Evolutionary conservation across 2,113 vertebrate genomes (phyloP), one percentile per base, ranked within the genome.

Genomic region (Chaetura pelagica): DNA sequence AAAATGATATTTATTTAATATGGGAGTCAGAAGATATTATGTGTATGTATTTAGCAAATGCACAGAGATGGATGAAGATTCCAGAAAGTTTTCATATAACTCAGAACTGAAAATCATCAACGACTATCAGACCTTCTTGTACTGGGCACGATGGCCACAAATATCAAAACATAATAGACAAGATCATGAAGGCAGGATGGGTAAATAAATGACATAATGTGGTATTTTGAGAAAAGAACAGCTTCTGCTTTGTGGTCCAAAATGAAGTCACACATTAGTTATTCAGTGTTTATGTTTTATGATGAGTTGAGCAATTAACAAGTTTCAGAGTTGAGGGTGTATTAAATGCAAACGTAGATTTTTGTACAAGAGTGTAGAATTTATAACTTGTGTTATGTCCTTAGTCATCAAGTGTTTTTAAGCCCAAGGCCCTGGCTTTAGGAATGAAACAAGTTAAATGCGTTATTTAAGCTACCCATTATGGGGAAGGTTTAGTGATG

Each of bases 1-100:
- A 44, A 68, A 61, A 73, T 27, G 58, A 61, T 94, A 58, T 92
- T 93, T 94, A 54, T 90, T 90, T 89, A 58, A 75, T 44, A 42
- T 9, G 11, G 26, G 57, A 90, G 61, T 57, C 86, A 75, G 57
- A 80, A 66, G 76, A 92, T 64, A 35, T 90, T 68, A 90, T 90
- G 38, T 84, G 52, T 57, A 21, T 61, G 22, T 71, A 89, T 92
- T 96, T 92, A 61, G 22, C 49, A 90, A 93, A 84, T 48, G 71
- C 48, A n/a, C 1, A 1, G 42, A 81, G 48, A 71, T 38, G 24
- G 74, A 49, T 64, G 80, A 92, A 77, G 73, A 89, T 87, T 87
- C 57, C 73, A 93, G 88, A 84, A 93, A 72, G 54, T 46, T 81
- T 92, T 58, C 77, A 40, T 78, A 30, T 59, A 62, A 44, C 55